Evolutionary conservation across 2,113 vertebrate species (phyloP).

Genomic region (Erythrolamprus reginae): DNA sequence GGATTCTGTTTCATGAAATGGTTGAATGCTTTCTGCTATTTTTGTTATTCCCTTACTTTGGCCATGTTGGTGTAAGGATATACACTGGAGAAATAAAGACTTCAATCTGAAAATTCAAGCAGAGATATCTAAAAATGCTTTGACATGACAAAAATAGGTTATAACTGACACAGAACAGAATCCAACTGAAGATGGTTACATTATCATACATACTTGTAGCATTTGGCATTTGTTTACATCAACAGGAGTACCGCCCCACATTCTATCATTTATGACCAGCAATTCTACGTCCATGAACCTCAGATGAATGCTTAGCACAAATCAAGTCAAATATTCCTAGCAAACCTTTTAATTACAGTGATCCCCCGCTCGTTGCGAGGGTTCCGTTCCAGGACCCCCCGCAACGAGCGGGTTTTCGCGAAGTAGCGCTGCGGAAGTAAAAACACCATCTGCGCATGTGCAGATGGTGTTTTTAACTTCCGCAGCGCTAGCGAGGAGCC

Average conservation of each 20-base stretch:
- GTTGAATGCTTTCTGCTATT: constrained; percentile 22
- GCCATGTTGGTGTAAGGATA: constrained; percentile 21
- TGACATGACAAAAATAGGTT: constrained; percentile 6
- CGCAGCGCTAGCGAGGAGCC: too few species aligned
- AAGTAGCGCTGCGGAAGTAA: too few species aligned
- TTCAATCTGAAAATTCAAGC: background rate
- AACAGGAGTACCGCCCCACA: constrained; percentile 9
- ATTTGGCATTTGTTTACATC: constrained; percentile 1
- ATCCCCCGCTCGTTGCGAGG: too few species aligned
- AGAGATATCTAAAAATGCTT: constrained; percentile 26
- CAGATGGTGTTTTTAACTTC: too few species aligned
- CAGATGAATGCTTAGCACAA: background rate
- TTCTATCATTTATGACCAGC: constrained; percentile 13
- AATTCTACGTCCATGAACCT: constrained; percentile 13
- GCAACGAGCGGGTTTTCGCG: too few species aligned
- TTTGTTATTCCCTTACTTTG: constrained; percentile 22
- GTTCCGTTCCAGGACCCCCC: too few species aligned
- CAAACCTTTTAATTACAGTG: background rate
- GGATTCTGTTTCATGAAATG: constrained; percentile 29
- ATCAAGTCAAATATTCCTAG: constrained; percentile 11
- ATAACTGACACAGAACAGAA: constrained; percentile 31
- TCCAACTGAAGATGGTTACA: constrained; percentile 19
- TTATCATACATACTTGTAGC: constrained; percentile 26
- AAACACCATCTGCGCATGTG: too few species aligned
- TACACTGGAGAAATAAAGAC: constrained; percentile 10